Base-by-base conservation (phyloP, 2,113 vertebrate genomes). In the Cygnus buccinator region DNA sequence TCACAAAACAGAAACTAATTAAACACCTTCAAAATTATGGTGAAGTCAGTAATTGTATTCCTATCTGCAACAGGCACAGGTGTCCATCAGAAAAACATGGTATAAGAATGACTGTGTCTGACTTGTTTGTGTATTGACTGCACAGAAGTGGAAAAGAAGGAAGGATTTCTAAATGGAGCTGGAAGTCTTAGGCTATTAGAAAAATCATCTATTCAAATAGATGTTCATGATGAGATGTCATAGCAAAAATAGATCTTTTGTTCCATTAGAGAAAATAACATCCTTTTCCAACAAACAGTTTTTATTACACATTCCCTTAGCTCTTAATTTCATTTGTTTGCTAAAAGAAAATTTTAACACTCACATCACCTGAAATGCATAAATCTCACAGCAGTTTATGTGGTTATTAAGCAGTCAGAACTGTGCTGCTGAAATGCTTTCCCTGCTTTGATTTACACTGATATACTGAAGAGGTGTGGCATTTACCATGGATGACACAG, bases 141-240 rank as follows among this genome's bases (percentile, higher is more conserved):
- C 20, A 65, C 22, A 65, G 25, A 68, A 58, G 20, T 74, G 12
- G n/a, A 89, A 75, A 72, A 81, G 33, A 83, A 48, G 78, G 7
- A 16, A 73, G 31, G 62, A 76, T 71, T 87, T 94, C 44, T 89
- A 81, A 93, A 86, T 59, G 50, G 71, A 78, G 81, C 89, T 92
- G 35, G 25, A 87, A 50, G 59, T 59, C 65, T 80, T 83, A 81
- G 92, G 62, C 55, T 33, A 77, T 93, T 81, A 93, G 76, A 86
- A 93, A 87, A 84, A 65, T 77, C 16, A 62, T 63, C 52, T 21
- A 37, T 41, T 84, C 46, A 86, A 46, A 83, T 52, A 57, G 26
- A 87, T 62, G 66, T 61, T 61, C 9, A 23, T 43, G 14, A 84
- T 84, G 44, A 62, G 14, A 17, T 44, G 78, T 68, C 13, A 16